These are phyloP conservation scores for Anastrepha obliqua DNA, from an alignment of 1,140 invertebrate species.

Conservation along the genomic window DNA sequence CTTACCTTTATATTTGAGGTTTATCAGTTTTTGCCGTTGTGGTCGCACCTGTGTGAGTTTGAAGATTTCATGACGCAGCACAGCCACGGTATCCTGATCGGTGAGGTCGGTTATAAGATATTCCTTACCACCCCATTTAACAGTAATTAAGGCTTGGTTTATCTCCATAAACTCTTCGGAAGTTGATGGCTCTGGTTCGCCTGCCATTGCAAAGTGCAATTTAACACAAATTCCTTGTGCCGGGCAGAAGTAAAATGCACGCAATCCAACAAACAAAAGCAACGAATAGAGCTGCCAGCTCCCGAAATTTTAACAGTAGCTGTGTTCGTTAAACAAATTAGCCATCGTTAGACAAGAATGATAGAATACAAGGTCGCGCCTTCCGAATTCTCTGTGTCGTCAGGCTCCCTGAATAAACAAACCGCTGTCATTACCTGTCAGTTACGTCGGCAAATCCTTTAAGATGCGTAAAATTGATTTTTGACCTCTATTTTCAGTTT, in stretches of 20 bases:
- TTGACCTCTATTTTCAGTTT: too few species aligned
- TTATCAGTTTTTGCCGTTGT: constrained; percentile 93
- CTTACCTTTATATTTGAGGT: constrained; percentile 92
- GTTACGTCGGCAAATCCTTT: too few species aligned
- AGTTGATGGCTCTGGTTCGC: constrained; percentile 36
- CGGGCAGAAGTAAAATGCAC: constrained; percentile 37
- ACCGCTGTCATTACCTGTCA: too few species aligned
- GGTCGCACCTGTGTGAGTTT: constrained; percentile 77
- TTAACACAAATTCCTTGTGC: not conserved
- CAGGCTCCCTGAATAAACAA: too few species aligned
- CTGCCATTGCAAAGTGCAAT: constrained; percentile 40
- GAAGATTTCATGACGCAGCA: constrained; percentile 81
- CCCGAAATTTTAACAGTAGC: too few species aligned
- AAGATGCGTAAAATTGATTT: too few species aligned
- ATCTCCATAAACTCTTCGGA: constrained; percentile 49
- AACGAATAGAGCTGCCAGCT: constrained; percentile 11
- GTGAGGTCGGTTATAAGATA: constrained; percentile 76
- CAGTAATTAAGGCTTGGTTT: constrained; percentile 77
- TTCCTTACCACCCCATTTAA: constrained; percentile 90
- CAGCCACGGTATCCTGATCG: constrained; percentile 84
- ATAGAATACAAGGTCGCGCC: too few species aligned
- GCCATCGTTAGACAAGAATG: too few species aligned
- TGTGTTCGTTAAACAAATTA: too few species aligned
- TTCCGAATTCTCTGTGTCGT: too few species aligned
- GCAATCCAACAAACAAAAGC: not conserved